Evolutionary conservation across 1,140 invertebrate species (phyloP), one percentile per base, ranked within the genome.

Genomic region (Drosophila lacteicornis): DNA sequence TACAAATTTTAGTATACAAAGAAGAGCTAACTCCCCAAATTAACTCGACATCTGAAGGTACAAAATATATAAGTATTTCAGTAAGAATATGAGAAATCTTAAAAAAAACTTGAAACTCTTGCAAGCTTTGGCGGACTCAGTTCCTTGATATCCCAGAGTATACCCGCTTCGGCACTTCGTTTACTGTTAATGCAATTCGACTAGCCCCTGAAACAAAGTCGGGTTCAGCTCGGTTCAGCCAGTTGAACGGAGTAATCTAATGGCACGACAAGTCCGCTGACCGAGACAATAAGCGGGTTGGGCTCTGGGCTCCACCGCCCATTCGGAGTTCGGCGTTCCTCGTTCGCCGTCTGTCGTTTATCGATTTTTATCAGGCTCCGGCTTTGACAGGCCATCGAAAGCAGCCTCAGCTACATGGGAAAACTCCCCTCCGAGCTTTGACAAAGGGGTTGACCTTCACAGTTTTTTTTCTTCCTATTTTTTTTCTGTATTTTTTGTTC

Each of bases 381-480:
- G 76, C 68, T 88, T 83, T 85, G 81, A 84, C 81, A 85, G 81
- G 47, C 59, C 61, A 45, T 50, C 56, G 55, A 65, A 56, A 38
- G 30, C 71, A 76, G 85, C 67, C 79, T 63, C 60, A 82, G 58
- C 58, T 30, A 25, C 36, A 40, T 63, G 55, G 55, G 43, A 62
- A 75, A 59, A 67, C 50, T 69, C 38, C 69, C 58, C 61, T 36
- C 50, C 38, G 38, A 60, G 27, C 50, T 55, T 33, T 50, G 33
- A 43, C 45, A 82, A 88, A 87, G 80, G 83, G 83, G 83, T 87
- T 88, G 83, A 87, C 83, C 83, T 87, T 87, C 83, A 83, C 57
- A 60, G 36, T 56, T 56, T 40, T 56, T 50, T 51, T 30, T 65
- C 33, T 27, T 27, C 6, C 5, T 27, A 36, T 11, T 69, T 67